Evolutionary conservation across 1,140 invertebrate species (phyloP).

Genomic region (Schlechtendalia chinensis): DNA sequence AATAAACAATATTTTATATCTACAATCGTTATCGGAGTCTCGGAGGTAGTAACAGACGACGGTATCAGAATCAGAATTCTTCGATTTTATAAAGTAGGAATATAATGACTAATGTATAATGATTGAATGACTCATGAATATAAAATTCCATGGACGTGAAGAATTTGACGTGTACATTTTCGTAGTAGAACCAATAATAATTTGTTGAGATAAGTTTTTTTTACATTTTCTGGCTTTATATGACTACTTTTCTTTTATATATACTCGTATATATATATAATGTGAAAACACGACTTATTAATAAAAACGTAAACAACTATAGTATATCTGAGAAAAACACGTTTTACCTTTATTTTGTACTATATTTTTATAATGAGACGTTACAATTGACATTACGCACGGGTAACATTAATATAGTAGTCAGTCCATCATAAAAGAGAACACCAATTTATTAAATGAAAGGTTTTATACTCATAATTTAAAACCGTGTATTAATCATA

Average conservation of each 20-base stretch:
- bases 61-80: too few relatives aligned
- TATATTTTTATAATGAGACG: background rate
- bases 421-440: background rate
- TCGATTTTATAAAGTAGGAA: too few relatives aligned
- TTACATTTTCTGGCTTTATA: background rate
- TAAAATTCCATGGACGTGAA: background rate
- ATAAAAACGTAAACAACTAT: conserved; percentile 17
- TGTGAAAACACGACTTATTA: too few relatives aligned
- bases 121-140: background rate
- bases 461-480: background rate
- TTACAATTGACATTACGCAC: background rate
- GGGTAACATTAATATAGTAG: background rate
- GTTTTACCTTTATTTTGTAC: background rate
- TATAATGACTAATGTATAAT: too few relatives aligned
- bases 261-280: too few relatives aligned
- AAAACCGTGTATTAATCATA: background rate
- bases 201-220: background rate
- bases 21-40: too few relatives aligned
- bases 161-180: background rate
- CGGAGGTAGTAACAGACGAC: too few relatives aligned
- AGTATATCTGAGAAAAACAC: background rate
- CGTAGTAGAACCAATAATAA: background rate
- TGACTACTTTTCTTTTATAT: background rate
- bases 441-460: background rate
- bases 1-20: too few relatives aligned